Conservation (phyloP, 2,113 vertebrate species). For the Haemorhous mexicanus region DNA sequence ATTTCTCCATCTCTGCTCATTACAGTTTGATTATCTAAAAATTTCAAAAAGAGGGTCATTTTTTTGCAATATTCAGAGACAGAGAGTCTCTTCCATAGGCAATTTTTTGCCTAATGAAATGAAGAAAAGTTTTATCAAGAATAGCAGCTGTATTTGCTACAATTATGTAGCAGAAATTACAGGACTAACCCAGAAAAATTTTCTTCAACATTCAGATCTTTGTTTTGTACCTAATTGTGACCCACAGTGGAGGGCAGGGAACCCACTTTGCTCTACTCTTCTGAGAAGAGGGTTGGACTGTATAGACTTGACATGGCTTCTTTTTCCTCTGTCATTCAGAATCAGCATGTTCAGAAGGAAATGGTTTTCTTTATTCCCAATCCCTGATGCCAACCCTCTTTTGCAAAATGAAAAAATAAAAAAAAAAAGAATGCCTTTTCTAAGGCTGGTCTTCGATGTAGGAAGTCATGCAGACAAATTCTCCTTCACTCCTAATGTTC, state of each 20-base stretch:
- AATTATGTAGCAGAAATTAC: neutral
- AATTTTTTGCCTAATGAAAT: neutral
- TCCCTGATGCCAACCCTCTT: neutral
- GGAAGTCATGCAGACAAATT: neutral
- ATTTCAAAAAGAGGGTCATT: neutral
- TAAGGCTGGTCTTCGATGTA: neutral
- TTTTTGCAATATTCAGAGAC: neutral
- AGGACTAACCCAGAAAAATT: neutral
- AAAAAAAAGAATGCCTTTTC: neutral
- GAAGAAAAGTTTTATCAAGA: neutral
- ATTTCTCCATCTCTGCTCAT: neutral
- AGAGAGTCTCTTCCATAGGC: neutral
- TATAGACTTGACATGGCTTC: neutral
- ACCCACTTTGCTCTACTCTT: neutral
- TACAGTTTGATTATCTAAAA: neutral
- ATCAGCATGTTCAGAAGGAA: neutral
- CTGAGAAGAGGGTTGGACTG: neutral
- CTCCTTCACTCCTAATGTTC: neutral
- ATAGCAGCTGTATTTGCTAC: neutral
- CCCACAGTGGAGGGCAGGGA: neutral
- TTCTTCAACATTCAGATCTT: neutral
- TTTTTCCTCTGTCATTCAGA: neutral
- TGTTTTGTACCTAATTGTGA: neutral
- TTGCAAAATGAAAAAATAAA: neutral
- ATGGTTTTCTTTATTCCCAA: neutral